Evolutionary conservation across 2,113 vertebrate species (phyloP), one percentile per base, ranked within the genome.

Genomic region (Ploceus nigricollis): DNA sequence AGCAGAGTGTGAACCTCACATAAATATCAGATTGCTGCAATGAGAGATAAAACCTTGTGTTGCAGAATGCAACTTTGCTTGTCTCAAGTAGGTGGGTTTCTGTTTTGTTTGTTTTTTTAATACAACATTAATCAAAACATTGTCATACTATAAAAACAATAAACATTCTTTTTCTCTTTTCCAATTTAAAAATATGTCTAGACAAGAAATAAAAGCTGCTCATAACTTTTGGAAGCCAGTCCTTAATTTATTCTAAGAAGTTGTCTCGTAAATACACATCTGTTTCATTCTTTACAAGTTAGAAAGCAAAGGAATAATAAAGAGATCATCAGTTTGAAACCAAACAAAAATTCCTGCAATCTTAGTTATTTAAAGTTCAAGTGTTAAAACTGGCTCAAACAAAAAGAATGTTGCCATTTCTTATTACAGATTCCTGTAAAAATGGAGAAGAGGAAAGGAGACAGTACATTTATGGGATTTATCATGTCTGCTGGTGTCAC

Each of bases 221-320:
- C 28, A 53, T 82, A 95, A 79, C 21, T 97, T 95, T 97, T 96
- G 93, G 85, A 97, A 97, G 44, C 60, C 40, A 92, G 8, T 90
- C 69, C 63, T 96, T 93, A 89, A 93, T 89, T 89, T 93, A 60
- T 92, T 93, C 35, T 93, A 89, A 86, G 93, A 94, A 93, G n/a
- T 68, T 39, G 40, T 61, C 89, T 94, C 58, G 18, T 97, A 96
- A 97, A 96, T 44, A 76, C 84, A 92, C 94, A 96, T 95, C 86
- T 96, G 79, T 51, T 89, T 90, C 90, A 44, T 87, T 97, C 87
- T 71, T 96, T 94, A 69, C 80, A 93, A 95, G 63, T 95, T 82
- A 82, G 64, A 56, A 90, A 89, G 72, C 19, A 96, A 85, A 93
- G 37, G 83, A 92, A 94, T 66, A 25, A 20, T 77, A 93, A 93